Conservation (phyloP, 2,888 invertebrate species). For the Drosophila picticornis region DNA sequence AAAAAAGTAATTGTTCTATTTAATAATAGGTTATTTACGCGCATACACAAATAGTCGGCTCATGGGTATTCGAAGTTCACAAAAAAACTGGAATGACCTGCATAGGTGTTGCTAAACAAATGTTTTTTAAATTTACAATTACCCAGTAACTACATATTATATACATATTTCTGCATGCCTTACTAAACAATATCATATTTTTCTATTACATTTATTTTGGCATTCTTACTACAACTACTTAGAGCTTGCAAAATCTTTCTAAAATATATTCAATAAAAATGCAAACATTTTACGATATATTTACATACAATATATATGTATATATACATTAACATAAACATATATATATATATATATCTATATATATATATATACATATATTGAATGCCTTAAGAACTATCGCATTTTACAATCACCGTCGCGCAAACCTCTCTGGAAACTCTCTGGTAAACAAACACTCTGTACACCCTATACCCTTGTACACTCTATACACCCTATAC, state of each 20-base stretch:
- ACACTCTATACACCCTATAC: constrained; percentile 14
- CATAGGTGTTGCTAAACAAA: constrained; percentile 4
- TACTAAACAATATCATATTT: constrained; percentile 56
- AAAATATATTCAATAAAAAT: constrained; percentile 38
- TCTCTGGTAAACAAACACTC: constrained; percentile 38
- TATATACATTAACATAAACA: constrained; percentile 11
- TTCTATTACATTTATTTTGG: constrained; percentile 60
- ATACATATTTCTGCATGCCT: constrained; percentile 60
- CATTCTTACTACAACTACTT: constrained; percentile 50
- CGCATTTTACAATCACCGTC: constrained; percentile 58
- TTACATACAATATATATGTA: constrained; percentile 19
- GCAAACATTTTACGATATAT: constrained; percentile 34
- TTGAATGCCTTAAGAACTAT: constrained; percentile 56
- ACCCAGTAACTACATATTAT: constrained; percentile 11
- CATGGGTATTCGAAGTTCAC: constrained; percentile 19
- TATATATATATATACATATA: constrained; percentile 24
- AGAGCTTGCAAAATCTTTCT: constrained; percentile 56
- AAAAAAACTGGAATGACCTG: constrained; percentile 11
- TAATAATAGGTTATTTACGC: background rate
- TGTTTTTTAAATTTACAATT: constrained; percentile 9
- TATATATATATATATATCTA: constrained; percentile 24
- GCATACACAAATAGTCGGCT: constrained; percentile 15
- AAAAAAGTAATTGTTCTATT: background rate
- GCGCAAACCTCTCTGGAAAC: constrained; percentile 48
- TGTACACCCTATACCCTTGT: constrained; percentile 18